Evolutionary conservation across 1,140 invertebrate species (phyloP).

Genomic region (Lepidurus packardi): DNA sequence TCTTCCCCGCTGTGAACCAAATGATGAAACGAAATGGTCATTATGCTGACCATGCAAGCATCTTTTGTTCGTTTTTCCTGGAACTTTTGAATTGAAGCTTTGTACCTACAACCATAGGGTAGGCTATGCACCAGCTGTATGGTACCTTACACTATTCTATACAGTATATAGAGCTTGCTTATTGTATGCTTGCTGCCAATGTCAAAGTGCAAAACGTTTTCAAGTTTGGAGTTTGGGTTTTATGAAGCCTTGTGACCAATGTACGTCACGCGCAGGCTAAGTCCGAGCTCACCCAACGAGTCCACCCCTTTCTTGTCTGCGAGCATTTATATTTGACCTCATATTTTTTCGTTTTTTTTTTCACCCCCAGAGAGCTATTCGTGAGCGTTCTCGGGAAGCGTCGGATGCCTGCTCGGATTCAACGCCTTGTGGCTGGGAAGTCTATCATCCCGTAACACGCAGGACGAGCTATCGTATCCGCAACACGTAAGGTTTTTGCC

Average conservation of each 20-base stretch:
- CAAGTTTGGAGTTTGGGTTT: background rate
- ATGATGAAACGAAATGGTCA: too few species aligned
- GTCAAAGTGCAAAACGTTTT: background rate
- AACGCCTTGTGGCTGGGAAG: constrained; percentile 59
- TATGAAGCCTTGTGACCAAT: background rate
- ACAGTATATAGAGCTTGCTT: too few species aligned
- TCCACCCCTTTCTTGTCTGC: background rate
- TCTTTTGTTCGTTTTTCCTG: too few species aligned
- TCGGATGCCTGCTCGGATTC: constrained; percentile 5
- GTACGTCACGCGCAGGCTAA: constrained; percentile 11
- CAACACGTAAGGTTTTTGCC: constrained; percentile 54
- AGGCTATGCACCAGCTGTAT: too few species aligned
- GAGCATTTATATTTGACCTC: background rate
- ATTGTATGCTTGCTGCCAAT: background rate
- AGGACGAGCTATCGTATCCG: constrained; percentile 52
- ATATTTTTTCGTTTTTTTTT: background rate
- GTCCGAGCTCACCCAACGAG: background rate
- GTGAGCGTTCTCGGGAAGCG: background rate
- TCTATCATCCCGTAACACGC: constrained; percentile 52
- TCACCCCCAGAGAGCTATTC: background rate
- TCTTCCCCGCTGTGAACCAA: too few species aligned
- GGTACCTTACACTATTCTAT: too few species aligned
- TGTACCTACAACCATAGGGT: too few species aligned
- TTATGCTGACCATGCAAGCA: too few species aligned
- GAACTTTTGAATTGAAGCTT: too few species aligned